Evolutionary conservation across 2,888 invertebrate species (phyloP), one percentile per base, ranked within the genome.

Genomic region (Trichopoda pennipes): DNA sequence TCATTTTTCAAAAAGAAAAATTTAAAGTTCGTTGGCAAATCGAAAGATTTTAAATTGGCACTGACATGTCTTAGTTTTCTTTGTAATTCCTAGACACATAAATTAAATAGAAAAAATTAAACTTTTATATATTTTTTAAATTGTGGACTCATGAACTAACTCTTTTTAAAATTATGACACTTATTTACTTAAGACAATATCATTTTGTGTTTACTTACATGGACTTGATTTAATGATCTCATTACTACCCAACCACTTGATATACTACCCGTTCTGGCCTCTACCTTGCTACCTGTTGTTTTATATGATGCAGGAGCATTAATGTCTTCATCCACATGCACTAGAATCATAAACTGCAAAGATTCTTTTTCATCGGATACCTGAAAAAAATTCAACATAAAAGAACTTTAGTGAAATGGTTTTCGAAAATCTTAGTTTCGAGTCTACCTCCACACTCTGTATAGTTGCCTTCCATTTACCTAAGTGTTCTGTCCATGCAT

Each of bases 401-500:
- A 21, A 17, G 42, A 14, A 17, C 42, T n/a, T 44, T 6, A 44
- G 42, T 3, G 42, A n/a, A 44, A 44, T n/a, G 16, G 6, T 44
- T n/a, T 44, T 38, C 38, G 28, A 28, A 47, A n/a, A 17, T 38
- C 12, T 58, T 38, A 19, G 7, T 64, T 49, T 85, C 4, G 28
- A 28, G 4, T 1, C 4, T 28, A 92, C 95, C 95, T 96, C 96
- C 9, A 95, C 95, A 88, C 95, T 95, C 89, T 96, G 95, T 28
- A 97, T 95, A 53, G 94, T 94, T 8, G 97, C 97, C 80, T 95
- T 93, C 98, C 98, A 98, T 84, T 94, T 93, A 23, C 97, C 97
- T 85, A 97, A 92, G 90, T 97, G 96, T 86, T 97, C 96, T 0
- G 96, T 95, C 98, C 98, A 98, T 63, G 95, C 94, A 91, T 97